These are phyloP conservation scores for Dromaius novaehollandiae DNA, from an alignment of 2,113 vertebrate species.

Conservation along the genomic window DNA sequence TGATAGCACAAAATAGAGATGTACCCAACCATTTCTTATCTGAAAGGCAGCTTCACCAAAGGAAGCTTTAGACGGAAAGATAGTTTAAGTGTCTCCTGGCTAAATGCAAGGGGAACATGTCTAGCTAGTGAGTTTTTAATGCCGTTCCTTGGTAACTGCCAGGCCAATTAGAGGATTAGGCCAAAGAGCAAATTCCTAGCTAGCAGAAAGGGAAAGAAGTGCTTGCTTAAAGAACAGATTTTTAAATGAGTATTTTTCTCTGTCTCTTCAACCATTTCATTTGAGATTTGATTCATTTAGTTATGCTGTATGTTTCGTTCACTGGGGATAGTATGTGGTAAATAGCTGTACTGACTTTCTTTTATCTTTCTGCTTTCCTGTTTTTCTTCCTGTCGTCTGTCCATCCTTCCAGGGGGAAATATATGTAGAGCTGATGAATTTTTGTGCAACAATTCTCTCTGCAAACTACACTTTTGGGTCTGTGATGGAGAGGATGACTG, in stretches of 20 bases:
- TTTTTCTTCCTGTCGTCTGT: not conserved
- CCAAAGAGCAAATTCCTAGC: not conserved
- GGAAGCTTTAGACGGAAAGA: not conserved
- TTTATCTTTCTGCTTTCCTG: not conserved
- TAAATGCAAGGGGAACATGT: not conserved
- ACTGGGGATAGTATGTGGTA: not conserved
- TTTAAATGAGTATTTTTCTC: not conserved
- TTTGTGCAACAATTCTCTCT: constrained; percentile 96
- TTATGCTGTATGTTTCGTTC: not conserved
- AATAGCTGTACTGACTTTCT: not conserved
- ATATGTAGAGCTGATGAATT: constrained; percentile 95
- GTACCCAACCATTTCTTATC: not conserved
- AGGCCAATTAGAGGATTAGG: not conserved
- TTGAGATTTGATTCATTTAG: not conserved
- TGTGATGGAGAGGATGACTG: constrained; percentile 99
- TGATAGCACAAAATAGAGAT: not conserved
- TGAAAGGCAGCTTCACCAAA: not conserved
- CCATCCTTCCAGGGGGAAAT: constrained; percentile 76
- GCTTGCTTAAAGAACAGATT: not conserved
- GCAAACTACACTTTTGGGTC: constrained; percentile 94
- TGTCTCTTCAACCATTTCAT: not conserved
- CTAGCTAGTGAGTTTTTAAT: not conserved
- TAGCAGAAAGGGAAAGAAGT: not conserved
- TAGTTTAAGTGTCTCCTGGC: not conserved
- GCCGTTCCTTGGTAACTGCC: not conserved